Base-by-base conservation (phyloP, 2,888 invertebrate genomes). In the Drosophila kambysellisi region DNA sequence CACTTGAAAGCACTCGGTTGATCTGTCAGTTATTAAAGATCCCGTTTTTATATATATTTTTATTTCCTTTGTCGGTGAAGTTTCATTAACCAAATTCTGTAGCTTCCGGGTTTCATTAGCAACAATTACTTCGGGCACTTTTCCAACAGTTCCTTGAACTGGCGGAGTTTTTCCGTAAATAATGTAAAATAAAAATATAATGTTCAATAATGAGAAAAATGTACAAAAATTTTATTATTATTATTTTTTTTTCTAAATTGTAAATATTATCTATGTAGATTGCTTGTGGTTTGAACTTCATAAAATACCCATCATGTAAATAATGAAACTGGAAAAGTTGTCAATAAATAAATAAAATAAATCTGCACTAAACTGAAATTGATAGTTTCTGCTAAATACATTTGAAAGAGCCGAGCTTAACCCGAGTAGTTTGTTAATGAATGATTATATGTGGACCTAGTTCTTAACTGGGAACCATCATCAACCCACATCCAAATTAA, bases 401-500 rank as follows among this genome's bases (percentile, higher is more conserved):
- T 46, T 43, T 20, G 1, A 20, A 9, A n/a, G 1, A 9, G 0
- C n/a, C 9, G 41, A 2, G n/a, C n/a, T 43, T 12, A 20, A 7
- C 12, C 20, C 2, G 0, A 25, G 46, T 11, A 7, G 12, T 20
- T 20, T 43, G 3, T 20, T 46, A 20, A 7, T 46, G 46, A 25
- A 15, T 46, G 46, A 46, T 46, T 12, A 15, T 12, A 15, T 46
- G 15, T 15, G 2, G 39, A 8, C 9, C 20, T 43, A 57, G 63
- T 54, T 54, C 37, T 37, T 48, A 9, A 20, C 35, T 48, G 56
- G 39, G 7, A 17, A 15, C 9, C 17, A 58, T n/a, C 15, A 41
- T 30, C 37, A 58, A 43, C 29, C 58, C 50, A 59, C 72, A 54
- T 53, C 0, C 12, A 33, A 39, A 69, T 70, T 64, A 53, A 52